Conservation (phyloP, 2,113 vertebrate genomes). For the Lanius ludovicianus region DNA sequence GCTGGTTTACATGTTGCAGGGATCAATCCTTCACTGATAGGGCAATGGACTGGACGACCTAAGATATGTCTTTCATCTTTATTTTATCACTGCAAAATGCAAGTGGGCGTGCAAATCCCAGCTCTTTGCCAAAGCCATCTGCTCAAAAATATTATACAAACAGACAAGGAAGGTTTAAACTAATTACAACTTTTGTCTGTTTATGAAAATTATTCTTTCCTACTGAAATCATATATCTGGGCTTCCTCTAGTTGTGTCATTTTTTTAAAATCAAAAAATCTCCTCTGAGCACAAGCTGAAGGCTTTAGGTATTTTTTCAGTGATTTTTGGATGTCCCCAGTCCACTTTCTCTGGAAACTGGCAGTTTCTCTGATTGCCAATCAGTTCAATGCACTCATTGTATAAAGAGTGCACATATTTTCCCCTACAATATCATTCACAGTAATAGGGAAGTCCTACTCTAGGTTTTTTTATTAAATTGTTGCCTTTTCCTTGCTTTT, state of each 20-base stretch:
- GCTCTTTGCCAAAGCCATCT: constrained; percentile 68
- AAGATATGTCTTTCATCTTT: constrained; percentile 61
- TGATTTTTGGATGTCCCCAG: neutral
- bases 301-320: neutral
- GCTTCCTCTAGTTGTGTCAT: neutral
- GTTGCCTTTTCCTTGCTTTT: neutral
- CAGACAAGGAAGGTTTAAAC: constrained; percentile 50
- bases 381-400: neutral
- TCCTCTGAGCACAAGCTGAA: neutral
- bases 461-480: neutral
- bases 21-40: constrained; percentile 41
- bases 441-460: neutral
- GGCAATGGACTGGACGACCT: constrained; percentile 37
- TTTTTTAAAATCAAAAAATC: neutral
- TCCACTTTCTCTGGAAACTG: neutral
- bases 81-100: constrained; percentile 62
- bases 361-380: neutral
- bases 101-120: constrained; percentile 60
- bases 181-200: constrained; percentile 60
- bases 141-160: constrained; percentile 61
- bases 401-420: neutral
- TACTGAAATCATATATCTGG: neutral
- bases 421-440: neutral
- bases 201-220: constrained; percentile 31
- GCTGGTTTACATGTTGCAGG: constrained; percentile 43